These are phyloP conservation scores for Eulemur coronatus DNA, from an alignment of 2,797 vertebrate genomes.

Conservation along the genomic window DNA sequence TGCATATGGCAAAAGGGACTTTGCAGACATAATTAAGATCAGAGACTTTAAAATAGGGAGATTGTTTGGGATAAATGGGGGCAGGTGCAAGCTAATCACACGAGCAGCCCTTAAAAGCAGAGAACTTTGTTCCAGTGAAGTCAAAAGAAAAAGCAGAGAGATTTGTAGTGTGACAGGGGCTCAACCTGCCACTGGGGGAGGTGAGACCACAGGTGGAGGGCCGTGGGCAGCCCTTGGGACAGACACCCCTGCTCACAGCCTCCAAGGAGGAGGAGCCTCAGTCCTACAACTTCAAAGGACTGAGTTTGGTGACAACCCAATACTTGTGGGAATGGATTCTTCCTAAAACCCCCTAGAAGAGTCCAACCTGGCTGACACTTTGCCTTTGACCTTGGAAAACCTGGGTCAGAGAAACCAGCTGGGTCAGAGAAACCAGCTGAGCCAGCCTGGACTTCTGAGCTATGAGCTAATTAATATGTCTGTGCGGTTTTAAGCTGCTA, in stretches of 20 bases:
- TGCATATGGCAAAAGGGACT: no score
- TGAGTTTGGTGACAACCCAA: background rate
- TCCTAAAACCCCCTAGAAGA: background rate
- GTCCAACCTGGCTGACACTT: background rate
- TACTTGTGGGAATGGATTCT: background rate
- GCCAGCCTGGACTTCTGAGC: background rate
- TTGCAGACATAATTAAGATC: no score
- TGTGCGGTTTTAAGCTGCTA: background rate
- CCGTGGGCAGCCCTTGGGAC: background rate
- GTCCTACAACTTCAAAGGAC: background rate
- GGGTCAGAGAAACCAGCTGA: background rate
- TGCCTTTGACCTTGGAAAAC: background rate
- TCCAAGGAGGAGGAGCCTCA: background rate
- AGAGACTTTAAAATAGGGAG: background rate
- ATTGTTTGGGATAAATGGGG: background rate
- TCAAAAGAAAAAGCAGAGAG: background rate
- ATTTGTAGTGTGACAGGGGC: background rate
- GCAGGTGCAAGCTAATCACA: background rate
- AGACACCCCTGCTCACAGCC: background rate
- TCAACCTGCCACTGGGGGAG: fast-evolving
- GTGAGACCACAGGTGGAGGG: background rate
- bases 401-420: background rate
- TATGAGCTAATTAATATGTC: background rate
- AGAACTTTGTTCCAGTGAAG: background rate
- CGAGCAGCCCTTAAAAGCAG: background rate